Evolutionary conservation across 2,113 vertebrate genomes (phyloP).

Genomic region (Grammomys dolichurus): DNA sequence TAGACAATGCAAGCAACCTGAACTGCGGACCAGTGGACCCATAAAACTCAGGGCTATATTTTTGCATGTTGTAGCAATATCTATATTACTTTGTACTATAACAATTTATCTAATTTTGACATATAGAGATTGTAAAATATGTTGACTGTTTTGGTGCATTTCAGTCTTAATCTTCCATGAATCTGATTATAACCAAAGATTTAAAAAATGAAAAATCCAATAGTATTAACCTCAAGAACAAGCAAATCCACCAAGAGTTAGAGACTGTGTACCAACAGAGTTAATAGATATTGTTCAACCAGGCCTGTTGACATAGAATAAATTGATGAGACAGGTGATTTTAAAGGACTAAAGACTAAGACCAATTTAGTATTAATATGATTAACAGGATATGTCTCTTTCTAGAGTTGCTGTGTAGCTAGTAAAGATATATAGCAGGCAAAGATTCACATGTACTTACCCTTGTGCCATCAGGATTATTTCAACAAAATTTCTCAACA

Average conservation of each 20-base stretch:
- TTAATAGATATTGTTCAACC: background rate
- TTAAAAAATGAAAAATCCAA: background rate
- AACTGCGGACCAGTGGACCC: background rate
- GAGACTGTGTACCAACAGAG: background rate
- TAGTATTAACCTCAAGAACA: background rate
- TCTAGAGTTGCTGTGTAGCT: background rate
- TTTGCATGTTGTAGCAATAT: background rate
- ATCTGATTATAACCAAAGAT: slow-evolving; percentile 14
- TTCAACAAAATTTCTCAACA: background rate
- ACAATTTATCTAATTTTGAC: background rate
- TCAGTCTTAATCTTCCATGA: background rate
- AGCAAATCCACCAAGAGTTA: background rate
- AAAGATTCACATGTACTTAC: background rate
- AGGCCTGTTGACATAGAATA: background rate
- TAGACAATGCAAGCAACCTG: background rate
- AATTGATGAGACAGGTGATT: background rate
- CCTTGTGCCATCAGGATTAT: background rate
- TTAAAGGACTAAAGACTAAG: background rate
- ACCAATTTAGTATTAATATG: background rate
- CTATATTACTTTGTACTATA: background rate
- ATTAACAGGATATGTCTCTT: background rate
- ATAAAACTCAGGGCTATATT: background rate
- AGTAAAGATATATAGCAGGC: background rate
- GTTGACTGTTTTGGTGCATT: background rate
- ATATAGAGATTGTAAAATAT: background rate